These are phyloP conservation scores for Palythoa grandiflora DNA, from an alignment of 92 coral and sea anemone species.

Conservation along the genomic window DNA sequence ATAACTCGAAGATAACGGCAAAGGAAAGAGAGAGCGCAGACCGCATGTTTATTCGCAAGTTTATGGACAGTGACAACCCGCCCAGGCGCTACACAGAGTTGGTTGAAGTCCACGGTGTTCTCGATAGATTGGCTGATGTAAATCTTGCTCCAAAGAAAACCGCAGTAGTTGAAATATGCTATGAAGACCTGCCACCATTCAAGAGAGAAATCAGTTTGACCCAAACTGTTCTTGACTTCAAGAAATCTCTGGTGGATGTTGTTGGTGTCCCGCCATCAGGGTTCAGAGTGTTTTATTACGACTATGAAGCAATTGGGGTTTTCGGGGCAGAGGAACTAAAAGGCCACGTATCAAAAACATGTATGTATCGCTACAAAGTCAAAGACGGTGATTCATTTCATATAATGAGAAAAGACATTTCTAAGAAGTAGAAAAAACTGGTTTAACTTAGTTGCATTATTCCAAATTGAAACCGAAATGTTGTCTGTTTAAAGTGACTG, in stretches of 20 bases:
- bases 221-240: constrained; percentile 82
- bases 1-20: constrained; percentile 72
- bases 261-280: constrained; percentile 75
- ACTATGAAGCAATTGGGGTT: constrained; percentile 42
- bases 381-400: constrained; percentile 89
- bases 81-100: constrained; percentile 80
- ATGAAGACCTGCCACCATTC: constrained; percentile 76
- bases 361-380: constrained; percentile 71
- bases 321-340: constrained; percentile 73
- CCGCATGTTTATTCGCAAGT: constrained; percentile 81
- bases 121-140: constrained; percentile 82
- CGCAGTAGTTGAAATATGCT: constrained; percentile 69
- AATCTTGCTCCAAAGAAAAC: constrained; percentile 74
- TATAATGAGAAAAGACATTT: constrained; percentile 45
- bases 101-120: constrained; percentile 75
- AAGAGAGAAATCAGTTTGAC: constrained; percentile 62
- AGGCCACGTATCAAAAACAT: constrained; percentile 40
- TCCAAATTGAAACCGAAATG: no score
- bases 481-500: no score
- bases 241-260: constrained; percentile 77
- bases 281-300: constrained; percentile 67
- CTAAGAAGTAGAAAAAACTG: background rate
- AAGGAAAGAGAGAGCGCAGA: constrained; percentile 92
- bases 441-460: no score
- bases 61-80: constrained; percentile 76